Conservation (phyloP, 2,888 invertebrate genomes). For the Drosophila robusta region DNA sequence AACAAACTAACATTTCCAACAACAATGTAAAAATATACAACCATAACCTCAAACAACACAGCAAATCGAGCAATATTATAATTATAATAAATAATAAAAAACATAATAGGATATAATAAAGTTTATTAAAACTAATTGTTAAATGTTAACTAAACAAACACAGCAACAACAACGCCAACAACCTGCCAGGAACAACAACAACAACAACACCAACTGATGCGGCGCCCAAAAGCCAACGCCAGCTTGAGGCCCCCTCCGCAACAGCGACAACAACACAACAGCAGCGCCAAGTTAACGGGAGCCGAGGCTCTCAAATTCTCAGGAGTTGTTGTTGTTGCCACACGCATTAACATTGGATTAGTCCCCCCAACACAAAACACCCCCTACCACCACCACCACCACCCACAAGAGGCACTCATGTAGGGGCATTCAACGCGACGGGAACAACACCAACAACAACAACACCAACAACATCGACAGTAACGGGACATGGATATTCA, state of each 20-base stretch:
- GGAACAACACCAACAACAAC: constrained; percentile 25
- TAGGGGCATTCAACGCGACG: constrained; percentile 33
- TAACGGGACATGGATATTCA: constrained; percentile 70
- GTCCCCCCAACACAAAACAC: constrained; percentile 7
- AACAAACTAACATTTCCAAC: constrained; percentile 30
- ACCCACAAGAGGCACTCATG: constrained; percentile 35
- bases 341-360: constrained; percentile 56
- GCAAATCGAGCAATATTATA: constrained; percentile 76
- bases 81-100: constrained; percentile 2
- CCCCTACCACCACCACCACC: neutral
- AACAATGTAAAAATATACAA: constrained; percentile 42
- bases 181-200: constrained; percentile 59
- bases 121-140: constrained; percentile 60
- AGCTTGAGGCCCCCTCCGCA: constrained; percentile 28
- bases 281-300: constrained; percentile 20
- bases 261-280: constrained; percentile 16
- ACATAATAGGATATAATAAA: constrained; percentile 10
- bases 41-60: constrained; percentile 58
- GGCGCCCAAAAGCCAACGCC: constrained; percentile 46
- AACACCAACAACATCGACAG: constrained; percentile 40
- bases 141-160: constrained; percentile 63
- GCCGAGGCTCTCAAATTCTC: constrained; percentile 32
- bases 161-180: constrained; percentile 55
- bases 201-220: constrained; percentile 61
- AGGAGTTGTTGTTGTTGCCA: constrained; percentile 48